A percentile compares a stretch with the other conserved stretches of the same genome.
phyloP scores from a whole-genome alignment of 2,888 invertebrate genomes.

The Agrotis segetum region DNA sequence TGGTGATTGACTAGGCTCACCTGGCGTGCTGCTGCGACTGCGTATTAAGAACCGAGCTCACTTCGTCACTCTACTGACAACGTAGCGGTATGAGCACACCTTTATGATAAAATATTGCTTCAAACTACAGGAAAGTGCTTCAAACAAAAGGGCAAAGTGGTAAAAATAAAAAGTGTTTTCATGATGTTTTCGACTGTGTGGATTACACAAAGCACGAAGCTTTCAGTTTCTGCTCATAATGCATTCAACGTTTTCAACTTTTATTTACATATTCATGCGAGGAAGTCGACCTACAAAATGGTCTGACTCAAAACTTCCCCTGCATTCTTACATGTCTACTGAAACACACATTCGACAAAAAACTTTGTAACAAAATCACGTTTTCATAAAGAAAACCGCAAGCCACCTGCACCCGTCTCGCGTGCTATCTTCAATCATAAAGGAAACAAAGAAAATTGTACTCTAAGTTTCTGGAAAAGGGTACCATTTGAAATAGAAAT shows the following conservation, averaged over 20 bases:
- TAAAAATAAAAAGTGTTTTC: slow-evolving; percentile 10
- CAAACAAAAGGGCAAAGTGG: slow-evolving; percentile 7
- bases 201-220: slow-evolving; percentile 14
- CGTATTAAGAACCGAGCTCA: slow-evolving; percentile 34
- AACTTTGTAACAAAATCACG: slow-evolving; percentile 7
- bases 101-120: neutral
- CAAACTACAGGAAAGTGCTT: neutral
- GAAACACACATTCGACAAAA: neutral
- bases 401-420: slow-evolving; percentile 64
- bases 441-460: slow-evolving; percentile 36
- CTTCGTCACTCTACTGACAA: slow-evolving; percentile 38
- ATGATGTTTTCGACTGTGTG: slow-evolving; percentile 14
- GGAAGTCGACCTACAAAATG: neutral
- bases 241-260: slow-evolving; percentile 7
- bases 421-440: slow-evolving; percentile 67
- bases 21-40: slow-evolving; percentile 28
- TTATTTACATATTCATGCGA: slow-evolving; percentile 3
- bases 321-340: neutral
- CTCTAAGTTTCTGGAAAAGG: slow-evolving; percentile 36
- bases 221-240: slow-evolving; percentile 8
- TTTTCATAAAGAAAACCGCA: slow-evolving; percentile 58
- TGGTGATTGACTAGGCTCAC: slow-evolving; percentile 50
- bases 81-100: neutral
- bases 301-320: neutral
- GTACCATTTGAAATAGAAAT: slow-evolving; percentile 33